Conservation (phyloP, 2,888 invertebrate species). For the Tenthredo livida region DNA sequence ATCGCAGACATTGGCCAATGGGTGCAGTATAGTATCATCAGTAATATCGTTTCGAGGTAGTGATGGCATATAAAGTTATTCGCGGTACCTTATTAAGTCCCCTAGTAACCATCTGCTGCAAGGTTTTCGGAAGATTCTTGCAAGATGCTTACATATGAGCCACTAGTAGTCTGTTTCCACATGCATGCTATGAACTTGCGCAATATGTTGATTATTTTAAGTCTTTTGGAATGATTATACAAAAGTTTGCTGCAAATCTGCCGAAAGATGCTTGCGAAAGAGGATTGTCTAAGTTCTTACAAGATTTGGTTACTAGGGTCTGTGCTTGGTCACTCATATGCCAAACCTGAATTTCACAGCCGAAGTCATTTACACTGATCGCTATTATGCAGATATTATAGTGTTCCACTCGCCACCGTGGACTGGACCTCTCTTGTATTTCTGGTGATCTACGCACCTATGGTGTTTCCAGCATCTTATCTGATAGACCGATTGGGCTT, state of each 20-base stretch:
- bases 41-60: slow-evolving; percentile 77
- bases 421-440: slow-evolving; percentile 83
- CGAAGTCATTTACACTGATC: slow-evolving; percentile 31
- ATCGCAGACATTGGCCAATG: slow-evolving; percentile 82
- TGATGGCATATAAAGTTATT: background rate
- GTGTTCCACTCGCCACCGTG: slow-evolving; percentile 73
- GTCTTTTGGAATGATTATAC: no score
- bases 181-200: no score
- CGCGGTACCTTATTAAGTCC: background rate
- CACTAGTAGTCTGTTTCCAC: no score
- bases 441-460: slow-evolving; percentile 82
- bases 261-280: no score
- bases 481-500: slow-evolving; percentile 73
- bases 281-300: no score
- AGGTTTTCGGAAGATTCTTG: no score
- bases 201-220: no score
- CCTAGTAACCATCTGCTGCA: no score
- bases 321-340: background rate
- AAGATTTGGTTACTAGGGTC: no score
- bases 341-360: background rate
- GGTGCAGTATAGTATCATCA: slow-evolving; percentile 83
- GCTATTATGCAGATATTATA: slow-evolving; percentile 71
- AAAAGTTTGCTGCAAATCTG: no score
- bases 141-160: no score
- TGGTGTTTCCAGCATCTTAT: slow-evolving; percentile 82